Evolutionary conservation across 2,888 invertebrate genomes (phyloP).

Genomic region (Proisotoma minuta): DNA sequence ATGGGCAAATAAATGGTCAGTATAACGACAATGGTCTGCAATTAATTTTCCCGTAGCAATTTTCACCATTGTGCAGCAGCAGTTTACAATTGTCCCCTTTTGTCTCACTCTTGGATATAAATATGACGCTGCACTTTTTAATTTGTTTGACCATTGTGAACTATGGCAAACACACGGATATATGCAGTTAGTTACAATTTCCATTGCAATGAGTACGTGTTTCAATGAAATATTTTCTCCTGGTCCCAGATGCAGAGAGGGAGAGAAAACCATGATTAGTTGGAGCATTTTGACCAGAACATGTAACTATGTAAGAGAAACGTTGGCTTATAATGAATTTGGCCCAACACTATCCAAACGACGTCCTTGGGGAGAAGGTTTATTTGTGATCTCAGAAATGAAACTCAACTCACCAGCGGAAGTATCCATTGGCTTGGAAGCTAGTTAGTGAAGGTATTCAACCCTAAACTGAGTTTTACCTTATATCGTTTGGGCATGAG

Average conservation of each 20-base stretch:
- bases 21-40: not conserved
- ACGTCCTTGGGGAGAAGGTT: conserved; percentile 24
- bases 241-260: not conserved
- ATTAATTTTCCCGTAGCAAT: conserved; percentile 2
- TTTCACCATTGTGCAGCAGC: not conserved
- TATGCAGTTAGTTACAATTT: too few species aligned
- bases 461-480: not conserved
- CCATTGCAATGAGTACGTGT: too few species aligned
- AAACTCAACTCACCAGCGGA: conserved; percentile 14
- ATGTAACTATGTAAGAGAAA: conserved; percentile 8
- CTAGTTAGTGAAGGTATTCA: too few species aligned
- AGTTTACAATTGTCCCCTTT: not conserved
- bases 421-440: conserved; percentile 3
- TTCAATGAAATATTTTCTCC: not conserved
- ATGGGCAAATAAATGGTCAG: not conserved
- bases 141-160: too few species aligned
- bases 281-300: not conserved
- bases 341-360: conserved; percentile 27
- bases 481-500: not conserved
- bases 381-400: conserved; percentile 25
- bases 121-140: not conserved
- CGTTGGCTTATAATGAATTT: conserved; percentile 35
- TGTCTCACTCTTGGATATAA: not conserved
- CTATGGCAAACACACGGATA: not conserved
- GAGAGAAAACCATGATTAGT: too few species aligned